Conservation (phyloP, 1,140 invertebrate species). For the Helicoverpa zea region DNA sequence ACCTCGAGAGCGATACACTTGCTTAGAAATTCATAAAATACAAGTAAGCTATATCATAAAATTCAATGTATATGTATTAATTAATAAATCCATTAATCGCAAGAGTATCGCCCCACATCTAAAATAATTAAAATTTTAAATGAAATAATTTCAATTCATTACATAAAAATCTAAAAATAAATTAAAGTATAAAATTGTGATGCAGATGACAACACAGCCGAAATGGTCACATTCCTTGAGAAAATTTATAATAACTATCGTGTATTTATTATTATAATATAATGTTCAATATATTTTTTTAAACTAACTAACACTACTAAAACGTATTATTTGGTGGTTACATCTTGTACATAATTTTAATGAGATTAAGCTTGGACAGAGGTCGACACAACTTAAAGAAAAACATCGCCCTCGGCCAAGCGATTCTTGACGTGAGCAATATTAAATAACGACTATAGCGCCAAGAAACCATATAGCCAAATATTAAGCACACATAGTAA, state of each 20-base stretch:
- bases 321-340: conserved; percentile 85
- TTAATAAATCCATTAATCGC: conserved; percentile 13
- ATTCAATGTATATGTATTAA: conserved; percentile 4
- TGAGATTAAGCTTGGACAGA: conserved; percentile 72
- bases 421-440: conserved; percentile 46
- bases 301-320: conserved; percentile 73
- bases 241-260: conserved; percentile 55
- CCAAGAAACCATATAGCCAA: conserved; percentile 54
- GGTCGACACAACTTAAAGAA: conserved; percentile 17
- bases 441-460: conserved; percentile 41
- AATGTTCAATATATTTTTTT: conserved; percentile 61
- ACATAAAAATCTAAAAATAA: conserved; percentile 50
- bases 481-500: conserved; percentile 62
- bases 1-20: conserved; percentile 5
- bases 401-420: conserved; percentile 30
- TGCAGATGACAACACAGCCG: conserved; percentile 78
- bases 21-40: conserved; percentile 15
- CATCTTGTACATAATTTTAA: conserved; percentile 81
- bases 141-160: conserved; percentile 32
- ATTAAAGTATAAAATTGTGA: conserved; percentile 68
- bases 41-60: not conserved
- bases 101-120: conserved; percentile 9
- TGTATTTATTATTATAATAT: conserved; percentile 61
- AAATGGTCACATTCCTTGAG: conserved; percentile 58
- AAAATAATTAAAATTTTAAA: conserved; percentile 8